These are phyloP conservation scores for Pollenia labialis DNA, from an alignment of 2,888 invertebrate genomes.

Conservation along the genomic window DNA sequence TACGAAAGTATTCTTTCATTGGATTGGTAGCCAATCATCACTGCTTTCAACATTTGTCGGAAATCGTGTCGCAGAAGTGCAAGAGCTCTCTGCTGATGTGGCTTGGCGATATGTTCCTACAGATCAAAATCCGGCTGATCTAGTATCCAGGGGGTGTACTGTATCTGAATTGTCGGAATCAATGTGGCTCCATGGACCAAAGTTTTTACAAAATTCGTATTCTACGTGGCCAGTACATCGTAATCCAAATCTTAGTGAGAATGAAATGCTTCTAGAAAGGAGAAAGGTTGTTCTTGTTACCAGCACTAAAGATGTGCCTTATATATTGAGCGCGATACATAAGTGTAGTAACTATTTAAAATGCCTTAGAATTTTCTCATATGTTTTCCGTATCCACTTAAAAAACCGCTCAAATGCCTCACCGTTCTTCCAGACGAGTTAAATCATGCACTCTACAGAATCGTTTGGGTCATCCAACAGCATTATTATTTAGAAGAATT, in stretches of 20 bases:
- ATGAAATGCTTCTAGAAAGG: slow-evolving; percentile 17
- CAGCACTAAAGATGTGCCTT: background rate
- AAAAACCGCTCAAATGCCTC: background rate
- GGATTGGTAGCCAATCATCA: slow-evolving; percentile 62
- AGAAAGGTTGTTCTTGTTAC: background rate
- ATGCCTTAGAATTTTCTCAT: background rate
- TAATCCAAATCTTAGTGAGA: background rate
- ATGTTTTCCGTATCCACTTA: background rate
- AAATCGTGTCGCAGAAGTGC: slow-evolving; percentile 67
- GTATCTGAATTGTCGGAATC: slow-evolving; percentile 1
- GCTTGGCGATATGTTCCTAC: slow-evolving; percentile 67
- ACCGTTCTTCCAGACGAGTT: background rate
- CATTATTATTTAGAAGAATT: background rate
- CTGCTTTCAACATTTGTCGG: slow-evolving; percentile 64
- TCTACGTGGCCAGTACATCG: slow-evolving; percentile 5
- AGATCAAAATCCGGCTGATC: slow-evolving; percentile 69
- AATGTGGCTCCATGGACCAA: slow-evolving; percentile 20
- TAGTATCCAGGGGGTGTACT: slow-evolving; percentile 46
- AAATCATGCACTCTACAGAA: background rate
- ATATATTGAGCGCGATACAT: slow-evolving; percentile 7
- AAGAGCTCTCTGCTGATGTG: slow-evolving; percentile 29
- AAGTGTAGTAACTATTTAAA: slow-evolving; percentile 9
- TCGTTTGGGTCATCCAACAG: slow-evolving; percentile 20
- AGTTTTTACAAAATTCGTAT: background rate
- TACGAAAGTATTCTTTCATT: slow-evolving; percentile 59